These are phyloP conservation scores for Drosophila setosimentum DNA, from an alignment of 2,888 invertebrate species.

Conservation along the genomic window DNA sequence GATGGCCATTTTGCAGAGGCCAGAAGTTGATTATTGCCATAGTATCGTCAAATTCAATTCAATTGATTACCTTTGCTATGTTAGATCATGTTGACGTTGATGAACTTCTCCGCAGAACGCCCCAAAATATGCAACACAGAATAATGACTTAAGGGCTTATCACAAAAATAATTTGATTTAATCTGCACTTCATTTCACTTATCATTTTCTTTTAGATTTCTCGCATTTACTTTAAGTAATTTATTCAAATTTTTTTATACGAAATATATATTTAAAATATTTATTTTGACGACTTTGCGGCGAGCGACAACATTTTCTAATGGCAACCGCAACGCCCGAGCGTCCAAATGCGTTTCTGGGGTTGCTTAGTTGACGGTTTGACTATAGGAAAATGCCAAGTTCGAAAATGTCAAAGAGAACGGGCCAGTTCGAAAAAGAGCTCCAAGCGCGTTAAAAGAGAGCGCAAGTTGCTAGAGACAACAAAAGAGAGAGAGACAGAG, in stretches of 20 bases:
- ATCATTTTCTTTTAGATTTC: slow-evolving; percentile 6
- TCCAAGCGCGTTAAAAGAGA: slow-evolving; percentile 3
- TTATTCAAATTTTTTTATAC: slow-evolving; percentile 17
- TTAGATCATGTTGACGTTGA: slow-evolving; percentile 25
- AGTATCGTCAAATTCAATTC: neutral
- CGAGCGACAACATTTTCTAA: slow-evolving; percentile 51
- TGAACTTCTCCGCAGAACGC: slow-evolving; percentile 1
- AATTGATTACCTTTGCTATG: slow-evolving; percentile 27
- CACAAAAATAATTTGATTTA: neutral
- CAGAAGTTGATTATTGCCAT: slow-evolving; percentile 31
- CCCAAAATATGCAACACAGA: slow-evolving; percentile 33
- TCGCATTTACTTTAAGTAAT: slow-evolving; percentile 38
- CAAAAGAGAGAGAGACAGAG: slow-evolving; percentile 8
- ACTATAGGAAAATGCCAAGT: slow-evolving; percentile 40
- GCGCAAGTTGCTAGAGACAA: neutral
- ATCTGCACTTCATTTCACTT: neutral
- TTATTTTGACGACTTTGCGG: slow-evolving; percentile 18
- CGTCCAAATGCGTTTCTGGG: slow-evolving; percentile 84
- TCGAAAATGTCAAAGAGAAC: slow-evolving; percentile 60
- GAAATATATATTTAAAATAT: slow-evolving; percentile 20
- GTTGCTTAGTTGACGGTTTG: slow-evolving; percentile 72
- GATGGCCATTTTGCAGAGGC: slow-evolving; percentile 27
- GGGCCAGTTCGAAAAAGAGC: slow-evolving; percentile 42
- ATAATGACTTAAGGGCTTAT: neutral
- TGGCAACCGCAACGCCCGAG: slow-evolving; percentile 84